phyloP scores from a whole-genome alignment of 2,113 vertebrate genomes.

The Rallus limicola region DNA sequence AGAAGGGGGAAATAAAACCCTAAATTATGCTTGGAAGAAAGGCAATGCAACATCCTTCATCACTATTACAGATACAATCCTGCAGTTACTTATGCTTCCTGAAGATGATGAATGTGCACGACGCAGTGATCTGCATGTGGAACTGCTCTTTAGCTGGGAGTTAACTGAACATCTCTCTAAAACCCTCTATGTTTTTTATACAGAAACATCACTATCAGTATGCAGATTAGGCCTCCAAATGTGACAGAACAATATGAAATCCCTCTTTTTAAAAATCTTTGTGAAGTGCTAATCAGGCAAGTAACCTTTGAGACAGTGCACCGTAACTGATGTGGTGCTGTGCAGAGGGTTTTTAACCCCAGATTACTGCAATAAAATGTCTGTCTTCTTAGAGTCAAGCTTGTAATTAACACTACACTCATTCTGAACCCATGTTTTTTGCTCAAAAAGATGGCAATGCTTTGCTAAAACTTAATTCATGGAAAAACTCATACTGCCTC shows the following conservation, averaged over 20 bases:
- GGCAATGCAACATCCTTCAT: neutral
- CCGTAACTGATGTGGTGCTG: neutral
- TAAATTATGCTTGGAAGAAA: neutral
- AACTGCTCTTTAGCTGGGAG: neutral
- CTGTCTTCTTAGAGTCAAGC: neutral
- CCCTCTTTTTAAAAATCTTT: neutral
- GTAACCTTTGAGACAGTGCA: neutral
- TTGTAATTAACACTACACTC: neutral
- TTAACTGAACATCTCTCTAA: neutral
- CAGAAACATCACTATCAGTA: neutral
- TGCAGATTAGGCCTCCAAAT: neutral
- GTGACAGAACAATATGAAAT: neutral
- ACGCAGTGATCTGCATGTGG: neutral
- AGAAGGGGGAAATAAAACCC: neutral
- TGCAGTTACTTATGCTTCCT: neutral
- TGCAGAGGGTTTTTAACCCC: neutral
- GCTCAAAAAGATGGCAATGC: neutral
- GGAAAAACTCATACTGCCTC: neutral
- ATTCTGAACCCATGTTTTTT: neutral
- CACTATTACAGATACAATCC: neutral
- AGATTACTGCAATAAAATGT: neutral
- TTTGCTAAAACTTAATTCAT: neutral
- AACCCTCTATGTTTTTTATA: neutral
- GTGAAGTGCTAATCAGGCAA: neutral
- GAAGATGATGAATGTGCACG: accelerated